These are phyloP conservation scores for Clarias pachynema DNA, from an alignment of 2,797 vertebrate species.

Conservation along the genomic window DNA sequence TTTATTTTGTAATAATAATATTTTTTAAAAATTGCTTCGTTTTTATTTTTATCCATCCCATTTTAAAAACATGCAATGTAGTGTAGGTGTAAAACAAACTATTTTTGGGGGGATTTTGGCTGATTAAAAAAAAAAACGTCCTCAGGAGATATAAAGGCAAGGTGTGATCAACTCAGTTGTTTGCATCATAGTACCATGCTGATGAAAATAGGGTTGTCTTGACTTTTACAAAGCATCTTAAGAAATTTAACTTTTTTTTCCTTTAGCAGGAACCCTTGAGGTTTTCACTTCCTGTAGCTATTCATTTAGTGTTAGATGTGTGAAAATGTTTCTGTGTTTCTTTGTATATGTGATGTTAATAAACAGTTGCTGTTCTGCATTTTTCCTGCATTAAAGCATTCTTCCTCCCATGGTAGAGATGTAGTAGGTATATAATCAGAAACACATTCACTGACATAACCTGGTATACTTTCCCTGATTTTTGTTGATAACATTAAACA, in stretches of 20 bases:
- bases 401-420: background rate
- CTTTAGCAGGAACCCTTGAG: slow-evolving; percentile 11
- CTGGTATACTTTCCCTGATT: background rate
- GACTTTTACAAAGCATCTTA: slow-evolving; percentile 38
- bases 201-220: slow-evolving; percentile 37
- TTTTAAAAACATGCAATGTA: background rate
- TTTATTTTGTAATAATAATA: no score
- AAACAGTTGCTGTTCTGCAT: background rate
- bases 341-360: slow-evolving; percentile 1
- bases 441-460: background rate
- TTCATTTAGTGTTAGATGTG: background rate
- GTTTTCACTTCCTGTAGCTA: slow-evolving; percentile 16
- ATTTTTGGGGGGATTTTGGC: background rate
- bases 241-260: slow-evolving; percentile 34
- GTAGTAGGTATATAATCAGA: background rate
- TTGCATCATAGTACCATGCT: slow-evolving; percentile 43
- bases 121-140: background rate
- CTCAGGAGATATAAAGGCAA: slow-evolving; percentile 6
- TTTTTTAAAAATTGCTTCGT: background rate
- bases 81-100: background rate
- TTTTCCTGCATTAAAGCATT: background rate
- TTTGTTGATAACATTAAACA: background rate
- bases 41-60: background rate
- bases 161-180: slow-evolving; percentile 41
- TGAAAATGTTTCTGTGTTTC: background rate